Conservation (phyloP, 2,113 vertebrate species). For the Gadus chalcogrammus region DNA sequence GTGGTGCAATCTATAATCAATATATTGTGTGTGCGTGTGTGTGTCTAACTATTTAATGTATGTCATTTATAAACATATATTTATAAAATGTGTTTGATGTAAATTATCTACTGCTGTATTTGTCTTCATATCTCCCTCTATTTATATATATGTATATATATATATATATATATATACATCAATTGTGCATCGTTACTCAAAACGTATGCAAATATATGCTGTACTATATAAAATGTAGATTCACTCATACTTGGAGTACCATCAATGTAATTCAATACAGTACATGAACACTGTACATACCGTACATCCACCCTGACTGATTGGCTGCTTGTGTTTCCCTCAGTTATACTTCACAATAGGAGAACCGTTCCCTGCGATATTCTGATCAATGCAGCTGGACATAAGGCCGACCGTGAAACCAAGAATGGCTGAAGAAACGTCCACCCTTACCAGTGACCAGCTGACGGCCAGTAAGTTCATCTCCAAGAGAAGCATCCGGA, state of each 20-base stretch:
- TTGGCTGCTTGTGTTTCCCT: no score
- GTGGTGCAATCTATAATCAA: neutral
- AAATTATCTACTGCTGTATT: no score
- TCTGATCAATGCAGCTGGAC: slow-evolving; percentile 10
- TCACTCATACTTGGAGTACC: neutral
- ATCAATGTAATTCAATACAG: neutral
- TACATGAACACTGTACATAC: neutral
- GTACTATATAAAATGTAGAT: neutral
- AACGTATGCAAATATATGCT: neutral
- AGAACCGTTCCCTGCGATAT: neutral
- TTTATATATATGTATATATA: neutral
- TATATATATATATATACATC: no score
- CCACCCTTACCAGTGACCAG: slow-evolving; percentile 20
- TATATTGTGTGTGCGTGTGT: neutral
- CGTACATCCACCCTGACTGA: no score
- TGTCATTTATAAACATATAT: neutral
- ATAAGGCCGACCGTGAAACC: neutral
- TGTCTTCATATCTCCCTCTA: no score
- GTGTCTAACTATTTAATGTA: neutral
- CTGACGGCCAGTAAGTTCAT: slow-evolving; percentile 32
- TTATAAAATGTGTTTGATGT: neutral
- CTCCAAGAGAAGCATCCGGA: slow-evolving; percentile 49
- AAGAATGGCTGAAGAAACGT: slow-evolving; percentile 39
- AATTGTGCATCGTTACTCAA: no score
- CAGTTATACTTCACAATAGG: no score